Evolutionary conservation across 2,797 vertebrate genomes (phyloP).

Genomic region (Diplodus puntazzo): DNA sequence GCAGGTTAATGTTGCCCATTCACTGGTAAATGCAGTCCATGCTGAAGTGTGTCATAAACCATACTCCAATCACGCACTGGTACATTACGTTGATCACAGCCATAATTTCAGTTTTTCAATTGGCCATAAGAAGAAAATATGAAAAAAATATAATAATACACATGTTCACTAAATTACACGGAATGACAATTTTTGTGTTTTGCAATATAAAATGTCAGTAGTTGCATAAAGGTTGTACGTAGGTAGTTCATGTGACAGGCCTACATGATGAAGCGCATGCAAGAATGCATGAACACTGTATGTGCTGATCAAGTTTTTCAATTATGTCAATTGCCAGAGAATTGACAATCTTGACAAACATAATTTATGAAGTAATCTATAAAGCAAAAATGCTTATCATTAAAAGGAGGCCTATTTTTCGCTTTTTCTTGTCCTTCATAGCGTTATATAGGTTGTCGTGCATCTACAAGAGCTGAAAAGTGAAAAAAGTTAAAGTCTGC

Average conservation of each 20-base stretch:
- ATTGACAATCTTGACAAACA: background rate
- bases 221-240: background rate
- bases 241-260: background rate
- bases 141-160: background rate
- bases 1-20: background rate
- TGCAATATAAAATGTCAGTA: background rate
- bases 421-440: too few species aligned
- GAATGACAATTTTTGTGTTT: background rate
- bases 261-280: background rate
- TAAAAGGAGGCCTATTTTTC: too few species aligned
- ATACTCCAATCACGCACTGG: slow-evolving; percentile 3
- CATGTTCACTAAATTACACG: background rate
- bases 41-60: slow-evolving; percentile 16
- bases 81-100: background rate
- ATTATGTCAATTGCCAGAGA: background rate
- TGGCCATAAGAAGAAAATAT: background rate
- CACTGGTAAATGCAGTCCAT: slow-evolving; percentile 12
- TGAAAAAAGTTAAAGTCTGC: too few species aligned
- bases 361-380: background rate
- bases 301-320: background rate
- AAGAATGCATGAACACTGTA: background rate
- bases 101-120: slow-evolving; percentile 19
- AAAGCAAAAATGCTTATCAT: background rate
- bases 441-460: too few species aligned
- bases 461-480: too few species aligned